phyloP scores from a whole-genome alignment of 2,888 invertebrate species.

The Tetragnatha montana region DNA sequence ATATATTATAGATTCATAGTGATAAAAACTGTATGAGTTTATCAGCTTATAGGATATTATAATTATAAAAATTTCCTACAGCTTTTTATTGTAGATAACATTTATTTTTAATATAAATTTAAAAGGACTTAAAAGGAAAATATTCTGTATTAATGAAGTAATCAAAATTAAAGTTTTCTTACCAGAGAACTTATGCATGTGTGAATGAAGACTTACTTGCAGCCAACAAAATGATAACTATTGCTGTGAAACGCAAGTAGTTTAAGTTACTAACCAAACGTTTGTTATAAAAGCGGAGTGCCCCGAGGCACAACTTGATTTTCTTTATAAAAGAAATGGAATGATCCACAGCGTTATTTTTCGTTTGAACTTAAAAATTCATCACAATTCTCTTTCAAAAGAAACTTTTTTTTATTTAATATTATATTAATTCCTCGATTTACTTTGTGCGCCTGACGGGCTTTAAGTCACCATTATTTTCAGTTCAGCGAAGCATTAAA shows the following conservation, averaged over 20 bases:
- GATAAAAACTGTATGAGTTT: too few relatives aligned
- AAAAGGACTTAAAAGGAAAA: too few relatives aligned
- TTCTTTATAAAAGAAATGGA: not conserved
- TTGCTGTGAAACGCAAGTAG: not conserved
- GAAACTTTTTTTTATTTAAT: constrained; percentile 34
- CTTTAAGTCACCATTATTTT: constrained; percentile 59
- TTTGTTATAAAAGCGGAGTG: not conserved
- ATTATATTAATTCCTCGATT: constrained; percentile 58
- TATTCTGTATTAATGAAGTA: too few relatives aligned
- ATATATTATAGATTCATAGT: too few relatives aligned
- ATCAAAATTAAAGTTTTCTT: too few relatives aligned
- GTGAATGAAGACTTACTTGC: too few relatives aligned
- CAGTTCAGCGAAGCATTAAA: constrained; percentile 65
- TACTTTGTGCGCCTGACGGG: constrained; percentile 47
- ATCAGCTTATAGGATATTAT: too few relatives aligned
- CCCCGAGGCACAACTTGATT: not conserved
- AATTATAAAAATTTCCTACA: too few relatives aligned
- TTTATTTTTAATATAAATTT: too few relatives aligned
- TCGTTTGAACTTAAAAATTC: constrained; percentile 37
- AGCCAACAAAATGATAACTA: not conserved
- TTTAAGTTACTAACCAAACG: not conserved
- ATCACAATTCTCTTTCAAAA: constrained; percentile 34
- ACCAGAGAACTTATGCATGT: too few relatives aligned
- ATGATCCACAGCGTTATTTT: constrained; percentile 23
- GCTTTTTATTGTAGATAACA: too few relatives aligned